Percentiles rank a stretch among this genome's conserved stretches.
Evolutionary conservation across 2,888 invertebrate genomes (phyloP).

Genomic region (Andrena bicolor): DNA sequence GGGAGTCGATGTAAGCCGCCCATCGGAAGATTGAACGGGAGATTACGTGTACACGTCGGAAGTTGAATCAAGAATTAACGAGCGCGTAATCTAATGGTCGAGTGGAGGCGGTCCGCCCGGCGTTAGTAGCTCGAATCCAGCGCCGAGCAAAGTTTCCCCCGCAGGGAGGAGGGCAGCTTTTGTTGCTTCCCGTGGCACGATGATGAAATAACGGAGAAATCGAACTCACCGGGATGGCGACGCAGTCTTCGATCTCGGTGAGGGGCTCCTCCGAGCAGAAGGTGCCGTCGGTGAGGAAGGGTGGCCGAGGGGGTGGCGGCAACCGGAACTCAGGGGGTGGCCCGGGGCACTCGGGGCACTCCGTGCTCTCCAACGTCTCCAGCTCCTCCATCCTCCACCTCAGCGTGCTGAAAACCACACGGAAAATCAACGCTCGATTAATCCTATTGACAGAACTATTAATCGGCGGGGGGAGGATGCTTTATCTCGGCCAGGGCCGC

Average conservation of each 20-base stretch:
- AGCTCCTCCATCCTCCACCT: slow-evolving; percentile 90
- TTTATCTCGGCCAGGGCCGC: slow-evolving; percentile 44
- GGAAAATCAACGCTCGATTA: slow-evolving; percentile 85
- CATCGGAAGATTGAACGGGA: slow-evolving; percentile 52
- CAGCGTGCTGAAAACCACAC: slow-evolving; percentile 85
- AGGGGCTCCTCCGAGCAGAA: slow-evolving; percentile 91
- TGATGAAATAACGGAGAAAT: neutral
- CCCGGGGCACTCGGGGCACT: slow-evolving; percentile 91
- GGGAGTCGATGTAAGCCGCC: slow-evolving; percentile 54
- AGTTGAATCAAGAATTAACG: slow-evolving; percentile 67
- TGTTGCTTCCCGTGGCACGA: neutral
- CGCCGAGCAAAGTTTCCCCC: neutral
- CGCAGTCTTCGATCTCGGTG: slow-evolving; percentile 91
- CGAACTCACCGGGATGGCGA: slow-evolving; percentile 90
- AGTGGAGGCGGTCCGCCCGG: slow-evolving; percentile 33
- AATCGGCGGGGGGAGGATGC: slow-evolving; percentile 81
- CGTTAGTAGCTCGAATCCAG: slow-evolving; percentile 9
- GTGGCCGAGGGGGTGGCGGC: slow-evolving; percentile 91
- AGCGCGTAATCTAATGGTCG: slow-evolving; percentile 1
- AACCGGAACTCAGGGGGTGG: slow-evolving; percentile 91
- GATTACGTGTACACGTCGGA: slow-evolving; percentile 50
- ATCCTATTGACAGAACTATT: slow-evolving; percentile 83
- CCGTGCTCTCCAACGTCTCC: slow-evolving; percentile 89
- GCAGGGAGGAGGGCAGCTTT: neutral
- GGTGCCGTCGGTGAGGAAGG: slow-evolving; percentile 89